These are phyloP conservation scores for Penaeus japonicus DNA, from an alignment of 1,140 invertebrate genomes.

Conservation along the genomic window DNA sequence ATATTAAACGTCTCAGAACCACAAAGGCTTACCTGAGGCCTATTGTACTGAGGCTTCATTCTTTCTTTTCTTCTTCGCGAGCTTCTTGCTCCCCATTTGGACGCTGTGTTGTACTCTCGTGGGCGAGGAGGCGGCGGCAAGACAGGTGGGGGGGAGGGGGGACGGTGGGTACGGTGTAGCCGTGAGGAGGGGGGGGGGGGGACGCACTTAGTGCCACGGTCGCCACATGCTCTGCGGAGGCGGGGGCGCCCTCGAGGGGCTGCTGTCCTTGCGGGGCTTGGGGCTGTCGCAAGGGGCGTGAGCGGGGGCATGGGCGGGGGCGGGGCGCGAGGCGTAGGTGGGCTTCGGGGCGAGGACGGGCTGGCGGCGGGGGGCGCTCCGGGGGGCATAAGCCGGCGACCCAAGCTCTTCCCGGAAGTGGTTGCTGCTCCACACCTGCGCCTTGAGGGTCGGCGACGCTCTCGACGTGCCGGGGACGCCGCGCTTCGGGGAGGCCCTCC, in stretches of 20 bases:
- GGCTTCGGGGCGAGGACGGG: constrained; percentile 35
- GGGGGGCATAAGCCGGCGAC: neutral
- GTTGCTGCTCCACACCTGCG: constrained; percentile 26
- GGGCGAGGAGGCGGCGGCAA: neutral
- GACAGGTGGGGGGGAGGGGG: neutral
- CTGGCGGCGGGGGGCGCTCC: neutral
- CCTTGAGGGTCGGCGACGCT: neutral
- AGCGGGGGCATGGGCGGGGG: neutral
- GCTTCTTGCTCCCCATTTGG: neutral
- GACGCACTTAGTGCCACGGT: constrained; percentile 25
- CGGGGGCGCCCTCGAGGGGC: neutral
- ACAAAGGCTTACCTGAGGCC: no score
- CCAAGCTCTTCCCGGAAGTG: constrained; percentile 38
- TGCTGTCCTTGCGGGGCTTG: constrained; percentile 15
- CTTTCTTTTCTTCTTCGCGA: no score
- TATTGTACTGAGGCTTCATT: no score
- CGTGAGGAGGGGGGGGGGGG: neutral
- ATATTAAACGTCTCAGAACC: no score
- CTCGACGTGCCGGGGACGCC: neutral
- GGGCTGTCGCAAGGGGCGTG: neutral
- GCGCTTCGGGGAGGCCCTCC: constrained; percentile 1
- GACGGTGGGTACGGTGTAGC: neutral
- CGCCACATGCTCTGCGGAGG: constrained; percentile 35
- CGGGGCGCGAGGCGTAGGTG: neutral
- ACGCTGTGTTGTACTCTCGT: neutral